phyloP scores from a whole-genome alignment of 2,113 vertebrate species.

The Tachycineta bicolor region DNA sequence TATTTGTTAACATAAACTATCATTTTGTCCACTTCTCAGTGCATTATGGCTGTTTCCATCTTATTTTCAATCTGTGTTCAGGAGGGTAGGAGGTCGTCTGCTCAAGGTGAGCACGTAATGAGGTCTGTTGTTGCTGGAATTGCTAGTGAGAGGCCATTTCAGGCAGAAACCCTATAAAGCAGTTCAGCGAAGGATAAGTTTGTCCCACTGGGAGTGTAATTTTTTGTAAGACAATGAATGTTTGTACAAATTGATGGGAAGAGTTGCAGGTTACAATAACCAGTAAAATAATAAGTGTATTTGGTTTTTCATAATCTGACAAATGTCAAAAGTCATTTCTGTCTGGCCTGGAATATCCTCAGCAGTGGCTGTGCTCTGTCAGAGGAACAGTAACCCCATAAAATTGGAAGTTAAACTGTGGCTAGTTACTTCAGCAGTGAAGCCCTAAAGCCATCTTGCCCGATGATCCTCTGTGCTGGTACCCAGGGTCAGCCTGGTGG shows the following conservation, averaged over 20 bases:
- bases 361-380: neutral
- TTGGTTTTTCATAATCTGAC: neutral
- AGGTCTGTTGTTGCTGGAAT: neutral
- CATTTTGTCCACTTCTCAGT: neutral
- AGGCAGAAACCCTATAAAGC: neutral
- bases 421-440: accelerated
- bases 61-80: neutral
- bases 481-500: neutral
- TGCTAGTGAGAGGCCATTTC: neutral
- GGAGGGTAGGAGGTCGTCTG: neutral
- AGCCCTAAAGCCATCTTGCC: neutral
- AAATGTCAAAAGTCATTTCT: neutral
- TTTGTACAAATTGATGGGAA: neutral
- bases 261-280: neutral
- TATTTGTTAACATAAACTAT: neutral
- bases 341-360: neutral
- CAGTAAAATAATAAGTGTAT: neutral
- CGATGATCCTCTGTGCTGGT: accelerated
- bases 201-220: neutral
- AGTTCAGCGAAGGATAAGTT: neutral
- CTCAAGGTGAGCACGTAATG: neutral
- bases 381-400: neutral
- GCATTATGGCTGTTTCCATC: neutral
- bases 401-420: neutral
- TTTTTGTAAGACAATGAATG: neutral